These are phyloP conservation scores for Pyrgilauda ruficollis DNA, from an alignment of 2,113 vertebrate genomes.

Conservation along the genomic window DNA sequence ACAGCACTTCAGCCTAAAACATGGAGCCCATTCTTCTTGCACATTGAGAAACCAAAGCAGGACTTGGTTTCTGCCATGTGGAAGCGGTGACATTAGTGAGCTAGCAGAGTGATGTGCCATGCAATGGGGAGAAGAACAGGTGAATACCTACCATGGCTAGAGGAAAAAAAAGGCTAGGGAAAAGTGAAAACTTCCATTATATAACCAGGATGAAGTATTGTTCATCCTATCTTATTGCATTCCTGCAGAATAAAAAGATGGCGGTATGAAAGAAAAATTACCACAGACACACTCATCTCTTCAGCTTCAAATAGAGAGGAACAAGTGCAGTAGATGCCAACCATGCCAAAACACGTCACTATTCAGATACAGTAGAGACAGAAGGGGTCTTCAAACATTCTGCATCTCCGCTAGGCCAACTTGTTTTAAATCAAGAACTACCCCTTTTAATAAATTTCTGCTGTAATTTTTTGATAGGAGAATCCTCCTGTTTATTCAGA, in stretches of 20 bases:
- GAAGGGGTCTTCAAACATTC: background rate
- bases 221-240: background rate
- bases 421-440: background rate
- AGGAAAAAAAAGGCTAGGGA: background rate
- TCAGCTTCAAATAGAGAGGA: conserved; percentile 30
- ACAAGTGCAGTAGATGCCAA: background rate
- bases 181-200: background rate
- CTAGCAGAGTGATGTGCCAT: background rate
- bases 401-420: background rate
- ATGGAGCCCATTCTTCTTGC: background rate
- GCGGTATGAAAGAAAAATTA: background rate
- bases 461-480: background rate
- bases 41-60: background rate
- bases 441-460: background rate
- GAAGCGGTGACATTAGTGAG: background rate
- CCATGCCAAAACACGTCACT: conserved; percentile 8
- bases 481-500: background rate
- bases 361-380: background rate
- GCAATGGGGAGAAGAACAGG: background rate
- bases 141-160: background rate
- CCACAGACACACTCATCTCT: background rate
- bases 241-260: background rate
- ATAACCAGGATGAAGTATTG: background rate
- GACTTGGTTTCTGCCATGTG: background rate
- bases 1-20: background rate